Conservation (phyloP, 2,797 vertebrate genomes). For the Lerista edwardsae region DNA sequence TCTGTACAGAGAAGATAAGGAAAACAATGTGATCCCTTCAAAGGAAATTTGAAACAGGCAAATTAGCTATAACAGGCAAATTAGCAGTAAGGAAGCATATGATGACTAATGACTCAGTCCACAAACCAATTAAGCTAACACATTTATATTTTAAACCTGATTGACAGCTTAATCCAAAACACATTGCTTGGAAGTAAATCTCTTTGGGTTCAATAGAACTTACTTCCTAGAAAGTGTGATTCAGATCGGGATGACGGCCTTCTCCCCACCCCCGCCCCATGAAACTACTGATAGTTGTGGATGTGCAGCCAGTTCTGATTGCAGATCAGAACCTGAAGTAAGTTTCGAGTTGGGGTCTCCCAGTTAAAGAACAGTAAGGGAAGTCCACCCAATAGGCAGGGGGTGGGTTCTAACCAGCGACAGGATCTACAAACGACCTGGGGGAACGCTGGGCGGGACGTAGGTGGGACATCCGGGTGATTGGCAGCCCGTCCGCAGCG, state of each 20-base stretch:
- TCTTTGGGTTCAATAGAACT: not conserved
- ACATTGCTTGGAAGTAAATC: not conserved
- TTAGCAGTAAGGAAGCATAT: not conserved
- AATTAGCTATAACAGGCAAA: not conserved
- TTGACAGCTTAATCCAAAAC: not conserved
- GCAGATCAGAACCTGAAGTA: not conserved
- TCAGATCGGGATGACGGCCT: not conserved
- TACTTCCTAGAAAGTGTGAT: not conserved
- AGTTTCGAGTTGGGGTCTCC: not conserved
- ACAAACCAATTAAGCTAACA: not conserved
- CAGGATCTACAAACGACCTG: too few relatives aligned
- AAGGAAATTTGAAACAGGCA: not conserved
- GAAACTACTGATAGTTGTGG: not conserved
- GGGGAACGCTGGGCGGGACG: too few relatives aligned
- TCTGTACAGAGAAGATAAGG: not conserved
- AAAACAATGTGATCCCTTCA: not conserved
- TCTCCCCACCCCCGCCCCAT: not conserved
- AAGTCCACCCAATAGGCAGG: not conserved
- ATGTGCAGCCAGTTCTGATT: too few relatives aligned
- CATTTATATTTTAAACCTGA: not conserved
- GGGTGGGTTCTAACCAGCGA: not conserved
- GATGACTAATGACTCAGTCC: not conserved
- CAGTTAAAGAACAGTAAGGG: not conserved
- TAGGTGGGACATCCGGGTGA: too few relatives aligned
- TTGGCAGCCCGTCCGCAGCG: too few relatives aligned